Evolutionary conservation across 1,140 invertebrate genomes (phyloP).

Genomic region (Neodiprion fabricii): DNA sequence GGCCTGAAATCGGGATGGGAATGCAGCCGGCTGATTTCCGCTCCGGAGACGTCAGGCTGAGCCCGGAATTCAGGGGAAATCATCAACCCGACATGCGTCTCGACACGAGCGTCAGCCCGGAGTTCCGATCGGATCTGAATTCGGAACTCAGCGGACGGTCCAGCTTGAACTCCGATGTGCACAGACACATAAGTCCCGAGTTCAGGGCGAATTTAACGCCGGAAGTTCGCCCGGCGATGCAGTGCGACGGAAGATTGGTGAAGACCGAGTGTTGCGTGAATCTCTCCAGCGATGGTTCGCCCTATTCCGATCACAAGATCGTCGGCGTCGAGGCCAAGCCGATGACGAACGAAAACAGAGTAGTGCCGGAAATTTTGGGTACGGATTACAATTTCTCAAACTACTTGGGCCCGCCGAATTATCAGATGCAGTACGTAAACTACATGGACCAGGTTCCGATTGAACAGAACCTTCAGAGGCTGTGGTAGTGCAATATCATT

Average conservation of each 20-base stretch:
- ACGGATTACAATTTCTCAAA: slow-evolving; percentile 48
- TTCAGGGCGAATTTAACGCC: slow-evolving; percentile 33
- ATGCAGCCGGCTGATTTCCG: slow-evolving; percentile 41
- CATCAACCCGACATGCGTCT: slow-evolving; percentile 33
- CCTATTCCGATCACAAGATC: slow-evolving; percentile 37
- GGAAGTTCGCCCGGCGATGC: slow-evolving; percentile 24
- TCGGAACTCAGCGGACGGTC: slow-evolving; percentile 34
- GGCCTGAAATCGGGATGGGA: slow-evolving; percentile 38
- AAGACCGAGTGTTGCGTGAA: slow-evolving; percentile 47
- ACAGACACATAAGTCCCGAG: slow-evolving; percentile 27
- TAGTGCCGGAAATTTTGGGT: slow-evolving; percentile 33
- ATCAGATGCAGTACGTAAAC: slow-evolving; percentile 55
- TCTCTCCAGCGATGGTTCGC: slow-evolving; percentile 29
- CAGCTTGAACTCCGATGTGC: slow-evolving; percentile 30
- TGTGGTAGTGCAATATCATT: slow-evolving; percentile 44
- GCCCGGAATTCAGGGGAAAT: slow-evolving; percentile 41
- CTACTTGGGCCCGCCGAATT: slow-evolving; percentile 47
- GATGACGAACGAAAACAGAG: slow-evolving; percentile 36
- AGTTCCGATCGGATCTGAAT: slow-evolving; percentile 38
- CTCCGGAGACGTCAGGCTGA: slow-evolving; percentile 38
- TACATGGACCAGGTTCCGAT: slow-evolving; percentile 51
- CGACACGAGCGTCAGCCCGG: slow-evolving; percentile 32
- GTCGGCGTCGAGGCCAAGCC: slow-evolving; percentile 2
- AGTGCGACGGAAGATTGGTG: slow-evolving; percentile 30
- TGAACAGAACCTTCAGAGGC: slow-evolving; percentile 53